phyloP scores from a whole-genome alignment of 2,797 vertebrate species.

The Eulemur rubriventer region DNA sequence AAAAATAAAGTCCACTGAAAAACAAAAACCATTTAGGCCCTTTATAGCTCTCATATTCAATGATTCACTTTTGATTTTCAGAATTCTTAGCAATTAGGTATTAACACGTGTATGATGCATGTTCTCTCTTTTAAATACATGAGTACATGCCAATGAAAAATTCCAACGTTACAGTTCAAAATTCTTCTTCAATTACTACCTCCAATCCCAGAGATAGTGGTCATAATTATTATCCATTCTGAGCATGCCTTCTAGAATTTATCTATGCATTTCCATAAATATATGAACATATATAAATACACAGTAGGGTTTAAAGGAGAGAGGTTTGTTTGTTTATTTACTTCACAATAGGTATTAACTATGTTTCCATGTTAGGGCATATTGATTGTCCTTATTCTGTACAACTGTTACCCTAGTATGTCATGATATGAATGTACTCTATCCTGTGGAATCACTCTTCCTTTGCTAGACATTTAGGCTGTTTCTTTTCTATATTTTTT shows the following conservation, averaged over 20 bases:
- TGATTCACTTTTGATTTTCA: conserved; percentile 23
- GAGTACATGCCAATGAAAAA: neutral
- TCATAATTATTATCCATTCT: neutral
- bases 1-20: neutral
- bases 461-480: neutral
- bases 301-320: neutral
- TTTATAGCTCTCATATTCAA: neutral
- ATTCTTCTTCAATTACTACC: neutral
- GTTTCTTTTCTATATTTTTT: neutral
- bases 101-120: neutral
- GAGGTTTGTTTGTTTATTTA: neutral
- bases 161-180: neutral
- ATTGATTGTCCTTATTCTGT: conserved; percentile 13
- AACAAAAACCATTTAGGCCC: neutral
- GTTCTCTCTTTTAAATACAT: neutral
- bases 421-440: neutral
- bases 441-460: neutral
- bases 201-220: neutral
- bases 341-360: neutral
- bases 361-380: neutral
- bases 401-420: neutral
- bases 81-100: neutral
- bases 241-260: neutral
- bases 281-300: neutral
- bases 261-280: neutral